phyloP scores from a whole-genome alignment of 2,888 invertebrate genomes.

The Chloroclysta siterata region DNA sequence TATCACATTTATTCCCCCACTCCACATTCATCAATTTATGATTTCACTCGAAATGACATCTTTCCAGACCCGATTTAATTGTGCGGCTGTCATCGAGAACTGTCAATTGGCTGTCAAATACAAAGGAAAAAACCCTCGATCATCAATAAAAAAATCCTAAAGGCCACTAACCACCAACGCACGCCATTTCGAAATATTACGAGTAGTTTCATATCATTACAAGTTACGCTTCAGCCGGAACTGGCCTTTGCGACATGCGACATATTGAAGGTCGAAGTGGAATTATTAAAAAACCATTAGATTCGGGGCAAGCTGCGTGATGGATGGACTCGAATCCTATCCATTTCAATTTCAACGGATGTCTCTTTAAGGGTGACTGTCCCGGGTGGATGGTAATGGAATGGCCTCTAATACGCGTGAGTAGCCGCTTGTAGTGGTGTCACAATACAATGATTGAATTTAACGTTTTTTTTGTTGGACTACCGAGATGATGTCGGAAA shows the following conservation, averaged over 20 bases:
- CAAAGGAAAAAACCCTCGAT: constrained; percentile 40
- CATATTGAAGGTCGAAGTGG: constrained; percentile 65
- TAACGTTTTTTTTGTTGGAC: not conserved
- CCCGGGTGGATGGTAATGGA: constrained; percentile 69
- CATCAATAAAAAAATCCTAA: constrained; percentile 15
- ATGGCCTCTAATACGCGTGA: constrained; percentile 38
- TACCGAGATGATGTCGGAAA: not conserved
- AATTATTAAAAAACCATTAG: constrained; percentile 84
- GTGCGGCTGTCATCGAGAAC: constrained; percentile 68
- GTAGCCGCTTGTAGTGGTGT: constrained; percentile 14
- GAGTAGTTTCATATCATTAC: too few relatives aligned
- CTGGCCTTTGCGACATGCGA: constrained; percentile 64
- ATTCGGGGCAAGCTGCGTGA: constrained; percentile 74
- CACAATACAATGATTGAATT: constrained; percentile 8
- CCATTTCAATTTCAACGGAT: constrained; percentile 80
- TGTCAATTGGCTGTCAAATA: constrained; percentile 81
- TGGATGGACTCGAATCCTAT: constrained; percentile 82
- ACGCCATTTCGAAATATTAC: not conserved
- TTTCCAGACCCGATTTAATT: constrained; percentile 57
- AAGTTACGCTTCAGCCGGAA: constrained; percentile 1
- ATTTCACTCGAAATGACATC: constrained; percentile 49
- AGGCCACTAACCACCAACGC: constrained; percentile 8
- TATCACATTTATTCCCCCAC: constrained; percentile 19
- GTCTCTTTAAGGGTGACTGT: constrained; percentile 72
- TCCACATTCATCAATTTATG: constrained; percentile 31